Percentiles rank a stretch among this genome's conserved stretches.
phyloP scores from a whole-genome alignment of 1,140 invertebrate species.

The Parapsyche elsis region DNA sequence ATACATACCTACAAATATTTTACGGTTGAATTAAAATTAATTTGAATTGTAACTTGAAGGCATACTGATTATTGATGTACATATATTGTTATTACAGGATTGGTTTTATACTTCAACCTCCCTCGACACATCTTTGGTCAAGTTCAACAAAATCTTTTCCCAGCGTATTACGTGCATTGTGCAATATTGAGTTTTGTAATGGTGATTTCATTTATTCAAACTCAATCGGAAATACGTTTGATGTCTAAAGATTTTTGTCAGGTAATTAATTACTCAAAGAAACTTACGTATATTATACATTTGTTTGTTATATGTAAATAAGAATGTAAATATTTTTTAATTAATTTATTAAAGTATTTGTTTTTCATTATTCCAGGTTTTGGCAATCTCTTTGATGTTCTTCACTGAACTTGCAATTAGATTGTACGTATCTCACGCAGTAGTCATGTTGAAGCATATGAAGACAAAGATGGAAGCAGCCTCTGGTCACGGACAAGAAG shows the following conservation, averaged over 20 bases:
- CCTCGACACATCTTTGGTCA: conserved; percentile 84
- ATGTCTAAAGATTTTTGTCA: conserved; percentile 45
- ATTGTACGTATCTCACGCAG: conserved; percentile 74
- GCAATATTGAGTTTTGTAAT: conserved; percentile 78
- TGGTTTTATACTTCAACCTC: conserved; percentile 84
- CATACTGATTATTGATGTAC: background rate
- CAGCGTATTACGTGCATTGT: conserved; percentile 84
- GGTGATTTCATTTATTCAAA: conserved; percentile 71
- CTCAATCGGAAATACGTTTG: conserved; percentile 31
- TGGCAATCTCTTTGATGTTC: conserved; percentile 74
- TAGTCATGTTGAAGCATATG: conserved; percentile 74
- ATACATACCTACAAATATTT: no score
- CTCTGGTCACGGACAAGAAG: conserved; percentile 77
- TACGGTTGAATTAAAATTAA: conserved; percentile 29
- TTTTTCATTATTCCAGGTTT: conserved; percentile 67
- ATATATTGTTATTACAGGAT: conserved; percentile 68
- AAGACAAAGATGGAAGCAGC: conserved; percentile 77
- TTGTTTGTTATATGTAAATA: no score
- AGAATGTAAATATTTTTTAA: background rate
- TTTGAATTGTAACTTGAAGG: conserved; percentile 5
- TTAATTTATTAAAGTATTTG: conserved; percentile 23
- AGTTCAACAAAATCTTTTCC: conserved; percentile 86
- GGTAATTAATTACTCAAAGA: conserved; percentile 39
- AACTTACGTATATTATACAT: conserved; percentile 19
- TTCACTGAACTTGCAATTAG: conserved; percentile 76